Evolutionary conservation across 2,113 vertebrate genomes (phyloP).

Genomic region (Gasterosteus aculeatus): DNA sequence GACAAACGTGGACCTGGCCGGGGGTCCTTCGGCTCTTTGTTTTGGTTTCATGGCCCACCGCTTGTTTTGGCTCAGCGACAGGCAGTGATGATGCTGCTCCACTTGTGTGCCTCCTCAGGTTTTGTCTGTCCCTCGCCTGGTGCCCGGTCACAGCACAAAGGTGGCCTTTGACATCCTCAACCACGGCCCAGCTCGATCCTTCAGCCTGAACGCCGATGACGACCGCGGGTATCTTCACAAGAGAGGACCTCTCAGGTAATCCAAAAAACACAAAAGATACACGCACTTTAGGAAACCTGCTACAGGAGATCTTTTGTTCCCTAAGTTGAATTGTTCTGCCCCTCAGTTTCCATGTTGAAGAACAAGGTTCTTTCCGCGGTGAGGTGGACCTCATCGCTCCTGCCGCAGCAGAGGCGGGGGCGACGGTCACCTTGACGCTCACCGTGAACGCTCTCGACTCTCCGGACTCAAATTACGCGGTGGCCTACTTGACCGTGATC

Average conservation of each 20-base stretch:
- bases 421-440: slow-evolving; percentile 78
- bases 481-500: slow-evolving; percentile 81
- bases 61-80: background rate
- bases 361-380: slow-evolving; percentile 69
- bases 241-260: slow-evolving; percentile 69
- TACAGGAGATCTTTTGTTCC: background rate
- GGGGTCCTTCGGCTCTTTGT: background rate
- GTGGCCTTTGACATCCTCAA: slow-evolving; percentile 78
- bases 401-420: slow-evolving; percentile 62
- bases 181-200: slow-evolving; percentile 72
- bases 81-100: background rate
- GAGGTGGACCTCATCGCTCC: slow-evolving; percentile 79
- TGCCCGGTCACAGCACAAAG: slow-evolving; percentile 63
- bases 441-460: slow-evolving; percentile 67
- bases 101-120: slow-evolving; percentile 61
- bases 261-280: background rate
- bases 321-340: slow-evolving; percentile 1
- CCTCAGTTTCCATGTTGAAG: slow-evolving; percentile 69
- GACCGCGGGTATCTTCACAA: slow-evolving; percentile 80
- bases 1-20: background rate
- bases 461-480: slow-evolving; percentile 78
- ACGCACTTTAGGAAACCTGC: background rate
- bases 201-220: slow-evolving; percentile 66
- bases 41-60: background rate
- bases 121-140: slow-evolving; percentile 44